These are phyloP conservation scores for Etheostoma perlongum DNA, from an alignment of 2,797 vertebrate species.

Conservation along the genomic window DNA sequence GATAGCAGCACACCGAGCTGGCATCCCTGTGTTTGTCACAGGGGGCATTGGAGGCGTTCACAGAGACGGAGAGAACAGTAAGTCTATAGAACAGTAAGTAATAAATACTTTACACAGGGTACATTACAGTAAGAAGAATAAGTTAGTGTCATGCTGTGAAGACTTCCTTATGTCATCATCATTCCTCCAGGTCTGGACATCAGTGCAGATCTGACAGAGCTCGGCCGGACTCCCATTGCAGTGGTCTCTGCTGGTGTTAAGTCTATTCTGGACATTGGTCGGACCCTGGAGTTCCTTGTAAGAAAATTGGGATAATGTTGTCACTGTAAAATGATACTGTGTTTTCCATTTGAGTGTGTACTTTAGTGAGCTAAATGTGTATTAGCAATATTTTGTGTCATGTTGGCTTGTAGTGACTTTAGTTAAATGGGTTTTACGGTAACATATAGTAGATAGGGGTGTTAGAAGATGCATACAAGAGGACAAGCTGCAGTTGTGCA, in stretches of 20 bases:
- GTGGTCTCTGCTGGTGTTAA: conserved; percentile 93
- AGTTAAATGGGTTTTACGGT: too few relatives aligned
- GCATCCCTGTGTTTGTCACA: conserved; percentile 91
- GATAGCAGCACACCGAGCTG: conserved; percentile 89
- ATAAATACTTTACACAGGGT: too few relatives aligned
- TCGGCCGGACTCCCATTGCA: conserved; percentile 90
- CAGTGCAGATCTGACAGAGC: conserved; percentile 93
- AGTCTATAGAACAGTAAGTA: conserved; percentile 43
- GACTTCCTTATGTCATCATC: not conserved
- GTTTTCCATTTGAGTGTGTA: not conserved
- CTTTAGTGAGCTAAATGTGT: not conserved
- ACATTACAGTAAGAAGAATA: not conserved
- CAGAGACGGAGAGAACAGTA: conserved; percentile 90
- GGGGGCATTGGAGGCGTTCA: conserved; percentile 94
- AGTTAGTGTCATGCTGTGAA: not conserved
- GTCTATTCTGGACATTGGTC: conserved; percentile 93
- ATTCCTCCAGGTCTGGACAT: conserved; percentile 89
- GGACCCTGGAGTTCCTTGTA: conserved; percentile 93
- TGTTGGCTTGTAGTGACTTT: not conserved
- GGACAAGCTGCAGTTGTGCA: not conserved
- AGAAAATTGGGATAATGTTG: conserved; percentile 37
- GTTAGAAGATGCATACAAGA: not conserved
- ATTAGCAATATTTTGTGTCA: not conserved
- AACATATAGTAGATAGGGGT: not conserved
- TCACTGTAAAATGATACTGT: not conserved